These are phyloP conservation scores for Austrofundulus limnaeus DNA, from an alignment of 2,113 vertebrate genomes.

Conservation along the genomic window DNA sequence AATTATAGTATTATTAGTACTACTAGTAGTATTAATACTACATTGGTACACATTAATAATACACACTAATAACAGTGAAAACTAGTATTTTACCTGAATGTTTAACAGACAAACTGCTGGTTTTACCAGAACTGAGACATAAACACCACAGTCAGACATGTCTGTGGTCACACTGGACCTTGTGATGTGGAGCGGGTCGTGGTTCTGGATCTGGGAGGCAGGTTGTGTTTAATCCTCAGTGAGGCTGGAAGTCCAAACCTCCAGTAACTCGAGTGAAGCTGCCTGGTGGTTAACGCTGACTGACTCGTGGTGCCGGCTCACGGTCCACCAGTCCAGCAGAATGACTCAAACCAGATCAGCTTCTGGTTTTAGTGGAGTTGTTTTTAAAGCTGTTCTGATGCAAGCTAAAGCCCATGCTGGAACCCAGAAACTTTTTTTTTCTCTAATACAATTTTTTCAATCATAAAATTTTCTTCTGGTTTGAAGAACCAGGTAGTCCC, in stretches of 20 bases:
- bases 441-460: too few relatives aligned
- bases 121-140: slow-evolving; percentile 3
- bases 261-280: slow-evolving; percentile 22
- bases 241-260: not conserved
- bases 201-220: slow-evolving; percentile 27
- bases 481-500: too few relatives aligned
- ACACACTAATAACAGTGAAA: too few relatives aligned
- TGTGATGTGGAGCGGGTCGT: slow-evolving; percentile 26
- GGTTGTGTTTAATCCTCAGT: slow-evolving; percentile 18
- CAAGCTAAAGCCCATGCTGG: too few relatives aligned
- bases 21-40: too few relatives aligned
- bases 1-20: too few relatives aligned
- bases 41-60: too few relatives aligned
- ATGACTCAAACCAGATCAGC: not conserved
- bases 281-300: slow-evolving; percentile 2
- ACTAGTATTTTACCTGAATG: not conserved
- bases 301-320: slow-evolving; percentile 25
- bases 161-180: slow-evolving; percentile 4
- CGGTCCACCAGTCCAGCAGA: not conserved
- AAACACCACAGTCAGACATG: slow-evolving; percentile 1
- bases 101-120: not conserved
- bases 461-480: too few relatives aligned
- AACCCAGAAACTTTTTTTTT: too few relatives aligned
- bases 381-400: not conserved
- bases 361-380: not conserved